Evolutionary conservation across 2,113 vertebrate species (phyloP).

Genomic region (Orthonyx spaldingii): DNA sequence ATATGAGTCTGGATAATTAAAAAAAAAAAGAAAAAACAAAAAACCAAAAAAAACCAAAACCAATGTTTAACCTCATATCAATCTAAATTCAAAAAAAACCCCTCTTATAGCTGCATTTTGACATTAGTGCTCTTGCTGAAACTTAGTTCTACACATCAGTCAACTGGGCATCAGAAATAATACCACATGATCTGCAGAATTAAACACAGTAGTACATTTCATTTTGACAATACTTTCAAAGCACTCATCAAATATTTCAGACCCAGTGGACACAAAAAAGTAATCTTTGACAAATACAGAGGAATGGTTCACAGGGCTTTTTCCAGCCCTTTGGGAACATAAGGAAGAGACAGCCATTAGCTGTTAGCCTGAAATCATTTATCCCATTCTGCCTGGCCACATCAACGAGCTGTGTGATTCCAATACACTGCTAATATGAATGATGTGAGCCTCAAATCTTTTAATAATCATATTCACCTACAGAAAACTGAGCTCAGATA

Average conservation of each 20-base stretch:
- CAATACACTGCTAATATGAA: neutral
- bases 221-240: neutral
- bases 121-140: neutral
- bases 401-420: neutral
- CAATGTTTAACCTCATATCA: neutral
- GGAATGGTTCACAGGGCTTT: neutral
- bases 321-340: neutral
- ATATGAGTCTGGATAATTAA: neutral
- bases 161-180: neutral
- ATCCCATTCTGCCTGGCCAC: neutral
- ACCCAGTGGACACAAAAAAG: neutral
- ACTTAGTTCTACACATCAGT: neutral
- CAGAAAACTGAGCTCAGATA: neutral
- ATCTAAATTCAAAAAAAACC: neutral
- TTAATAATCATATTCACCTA: neutral
- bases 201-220: neutral
- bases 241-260: neutral
- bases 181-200: neutral
- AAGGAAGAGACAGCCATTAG: neutral
- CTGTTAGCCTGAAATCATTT: neutral
- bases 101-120: neutral
- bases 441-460: neutral
- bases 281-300: neutral
- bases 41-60: neutral
- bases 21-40: too few relatives aligned